Base-by-base conservation (phyloP, 2,888 invertebrate species). In the Eudasyphora cyanicolor region DNA sequence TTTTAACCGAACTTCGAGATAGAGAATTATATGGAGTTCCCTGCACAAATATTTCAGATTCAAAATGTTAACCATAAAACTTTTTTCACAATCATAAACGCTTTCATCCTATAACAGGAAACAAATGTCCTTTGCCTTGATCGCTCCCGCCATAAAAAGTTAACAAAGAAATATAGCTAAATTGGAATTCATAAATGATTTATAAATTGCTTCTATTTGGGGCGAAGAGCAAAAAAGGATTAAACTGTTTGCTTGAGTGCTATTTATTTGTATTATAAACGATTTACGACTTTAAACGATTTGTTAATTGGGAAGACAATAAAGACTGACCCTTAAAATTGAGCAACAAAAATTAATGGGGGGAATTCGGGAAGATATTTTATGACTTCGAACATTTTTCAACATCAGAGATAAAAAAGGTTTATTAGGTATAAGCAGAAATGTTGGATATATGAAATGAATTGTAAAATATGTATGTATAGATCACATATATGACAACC, bases 101-200 rank as follows among this genome's bases (percentile, higher is more conserved):
- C 14, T 5, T 35, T n/a, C 3, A n/a, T n/a, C n/a, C n/a, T n/a
- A n/a, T n/a, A n/a, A n/a, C n/a, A n/a, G n/a, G n/a, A n/a, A n/a
- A n/a, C n/a, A n/a, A n/a, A n/a, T n/a, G n/a, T n/a, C 21, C 1
- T 35, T 38, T 38, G 32, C 19, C 17, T 17, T 62, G 51, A 17
- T 14, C 4, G 3, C 35, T 8, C 8, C 2, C 21, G 24, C 14
- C 12, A 60, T 60, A 10, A 54, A 35, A 0, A 64, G n/a, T n/a
- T n/a, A 8, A 62, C 14, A 17, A 29, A 62, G 32, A 62, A 62
- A 64, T 64, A 21, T n/a, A 21, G 35, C 12, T 2, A 3, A 64
- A 10, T 64, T 17, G 64, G 38, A 64, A 35, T 21, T 64, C 38
- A 35, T 17, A 64, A 64, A 64, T 64, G 64, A 64, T 64, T 64